Percentiles rank a stretch among this genome's conserved stretches.
phyloP scores from a whole-genome alignment of 1,140 invertebrate species.

The Halictus rubicundus region DNA sequence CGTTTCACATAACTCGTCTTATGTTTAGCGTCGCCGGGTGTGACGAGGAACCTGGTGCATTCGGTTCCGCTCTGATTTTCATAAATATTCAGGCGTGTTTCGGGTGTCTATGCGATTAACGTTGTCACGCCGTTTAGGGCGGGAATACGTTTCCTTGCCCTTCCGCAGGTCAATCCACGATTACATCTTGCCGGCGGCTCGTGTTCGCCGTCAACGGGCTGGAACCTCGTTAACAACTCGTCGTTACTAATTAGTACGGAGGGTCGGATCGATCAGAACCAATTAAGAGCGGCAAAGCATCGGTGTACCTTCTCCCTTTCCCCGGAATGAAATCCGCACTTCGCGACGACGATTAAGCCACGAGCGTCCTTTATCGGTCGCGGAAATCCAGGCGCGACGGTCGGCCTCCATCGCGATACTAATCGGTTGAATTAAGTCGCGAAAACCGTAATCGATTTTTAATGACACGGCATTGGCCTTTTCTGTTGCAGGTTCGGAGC shows the following conservation, averaged over 20 bases:
- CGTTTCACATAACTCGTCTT: too few relatives aligned
- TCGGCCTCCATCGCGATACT: not conserved
- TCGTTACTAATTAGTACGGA: conserved; percentile 49
- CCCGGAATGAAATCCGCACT: conserved; percentile 35
- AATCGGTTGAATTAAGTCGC: not conserved
- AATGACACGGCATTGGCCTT: too few relatives aligned
- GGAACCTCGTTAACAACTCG: conserved; percentile 39
- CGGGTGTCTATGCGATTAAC: too few relatives aligned
- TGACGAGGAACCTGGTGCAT: too few relatives aligned
- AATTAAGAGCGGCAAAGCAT: conserved; percentile 26
- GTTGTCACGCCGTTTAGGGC: too few relatives aligned
- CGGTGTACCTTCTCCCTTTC: conserved; percentile 6
- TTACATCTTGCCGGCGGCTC: not conserved
- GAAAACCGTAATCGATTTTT: too few relatives aligned
- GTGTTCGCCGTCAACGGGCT: not conserved
- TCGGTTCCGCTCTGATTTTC: too few relatives aligned
- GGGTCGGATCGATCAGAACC: conserved; percentile 37
- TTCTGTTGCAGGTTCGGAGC: not conserved
- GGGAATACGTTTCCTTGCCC: not conserved
- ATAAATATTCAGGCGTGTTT: too few relatives aligned
- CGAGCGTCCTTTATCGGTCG: not conserved
- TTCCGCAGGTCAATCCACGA: not conserved
- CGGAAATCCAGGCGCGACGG: not conserved
- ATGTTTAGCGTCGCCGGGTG: too few relatives aligned
- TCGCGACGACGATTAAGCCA: conserved; percentile 26